These are phyloP conservation scores for Turnix velox DNA, from an alignment of 2,113 vertebrate species.

Conservation along the genomic window DNA sequence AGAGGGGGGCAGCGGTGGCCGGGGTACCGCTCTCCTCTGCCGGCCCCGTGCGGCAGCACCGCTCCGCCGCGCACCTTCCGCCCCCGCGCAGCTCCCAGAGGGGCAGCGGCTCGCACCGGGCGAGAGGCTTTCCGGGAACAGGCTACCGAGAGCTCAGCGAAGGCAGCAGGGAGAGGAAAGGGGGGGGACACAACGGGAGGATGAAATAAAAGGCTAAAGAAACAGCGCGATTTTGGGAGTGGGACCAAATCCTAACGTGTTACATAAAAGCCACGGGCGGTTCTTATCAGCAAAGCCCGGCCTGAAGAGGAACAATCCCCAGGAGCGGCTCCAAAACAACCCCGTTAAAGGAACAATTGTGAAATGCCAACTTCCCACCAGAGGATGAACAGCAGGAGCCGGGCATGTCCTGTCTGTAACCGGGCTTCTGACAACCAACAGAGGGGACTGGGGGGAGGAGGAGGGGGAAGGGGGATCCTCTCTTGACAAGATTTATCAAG, in stretches of 20 bases:
- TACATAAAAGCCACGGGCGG: conserved; percentile 71
- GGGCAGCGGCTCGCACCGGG: not conserved
- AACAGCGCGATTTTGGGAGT: conserved; percentile 57
- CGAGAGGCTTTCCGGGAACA: conserved; percentile 33
- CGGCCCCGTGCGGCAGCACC: too few relatives aligned
- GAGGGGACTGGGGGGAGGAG: too few relatives aligned
- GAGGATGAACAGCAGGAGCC: conserved; percentile 49
- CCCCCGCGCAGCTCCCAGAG: not conserved
- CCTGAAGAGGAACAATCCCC: conserved; percentile 53
- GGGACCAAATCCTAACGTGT: conserved; percentile 71
- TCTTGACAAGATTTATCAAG: conserved; percentile 61
- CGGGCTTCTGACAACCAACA: conserved; percentile 37
- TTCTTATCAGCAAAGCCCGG: conserved; percentile 54
- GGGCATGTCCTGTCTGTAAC: conserved; percentile 57
- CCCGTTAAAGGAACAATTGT: conserved; percentile 61
- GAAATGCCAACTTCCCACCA: conserved; percentile 57
- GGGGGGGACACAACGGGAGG: not conserved
- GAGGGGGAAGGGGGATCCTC: conserved; percentile 35
- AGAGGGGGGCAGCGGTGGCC: not conserved
- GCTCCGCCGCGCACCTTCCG: not conserved
- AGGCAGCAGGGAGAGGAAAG: not conserved
- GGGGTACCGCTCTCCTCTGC: not conserved
- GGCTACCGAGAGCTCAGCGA: not conserved
- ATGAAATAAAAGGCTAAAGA: conserved; percentile 62
- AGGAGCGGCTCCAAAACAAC: conserved; percentile 59